Conservation (phyloP, 2,113 vertebrate species). For the Connochaetes taurinus region DNA sequence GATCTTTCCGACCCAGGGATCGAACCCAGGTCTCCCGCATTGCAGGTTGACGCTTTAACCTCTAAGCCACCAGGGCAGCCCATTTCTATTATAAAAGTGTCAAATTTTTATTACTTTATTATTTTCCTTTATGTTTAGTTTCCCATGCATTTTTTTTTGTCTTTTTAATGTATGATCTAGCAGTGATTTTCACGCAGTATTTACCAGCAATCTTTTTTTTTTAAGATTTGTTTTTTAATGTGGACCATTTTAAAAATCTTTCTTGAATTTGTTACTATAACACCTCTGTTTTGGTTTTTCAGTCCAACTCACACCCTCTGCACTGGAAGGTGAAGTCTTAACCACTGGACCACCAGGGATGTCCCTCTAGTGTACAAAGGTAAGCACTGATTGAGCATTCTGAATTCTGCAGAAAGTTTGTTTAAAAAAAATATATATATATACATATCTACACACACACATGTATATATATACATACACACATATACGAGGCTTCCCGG, state of each 20-base stretch:
- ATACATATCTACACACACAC: neutral
- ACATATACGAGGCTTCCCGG: neutral
- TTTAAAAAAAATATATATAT: neutral
- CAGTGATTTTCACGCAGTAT: neutral
- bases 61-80: neutral
- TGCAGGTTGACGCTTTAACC: too few species aligned
- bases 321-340: neutral
- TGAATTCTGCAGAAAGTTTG: neutral
- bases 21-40: too few species aligned
- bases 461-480: neutral
- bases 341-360: neutral
- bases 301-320: neutral
- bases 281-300: neutral
- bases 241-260: neutral
- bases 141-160: neutral
- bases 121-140: neutral
- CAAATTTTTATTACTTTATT: neutral
- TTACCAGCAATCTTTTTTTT: neutral
- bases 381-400: neutral
- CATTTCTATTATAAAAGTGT: neutral
- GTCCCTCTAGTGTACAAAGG: neutral
- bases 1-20: too few species aligned
- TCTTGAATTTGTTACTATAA: neutral
- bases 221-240: neutral
- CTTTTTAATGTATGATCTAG: neutral